Base-by-base conservation (phyloP, 2,888 invertebrate genomes). In the Papilio elwesi region DNA sequence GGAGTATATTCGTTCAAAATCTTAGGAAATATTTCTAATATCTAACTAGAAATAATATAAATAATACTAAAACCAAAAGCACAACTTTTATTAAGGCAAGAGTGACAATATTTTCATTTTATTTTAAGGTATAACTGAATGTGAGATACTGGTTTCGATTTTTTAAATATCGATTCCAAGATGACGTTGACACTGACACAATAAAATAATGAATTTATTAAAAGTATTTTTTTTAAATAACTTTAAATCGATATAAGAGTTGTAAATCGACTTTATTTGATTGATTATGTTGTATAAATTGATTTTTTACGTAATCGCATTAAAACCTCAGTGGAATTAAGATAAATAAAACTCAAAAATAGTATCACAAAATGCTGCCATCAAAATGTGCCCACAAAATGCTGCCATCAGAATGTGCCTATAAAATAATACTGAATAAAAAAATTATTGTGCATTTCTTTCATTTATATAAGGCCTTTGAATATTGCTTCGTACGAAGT, bases 381-480 rank as follows among this genome's bases (percentile, higher is more conserved):
- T 79, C 80, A 86, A 84, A 85, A 86, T 86, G 84, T 82, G 79
- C 76, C 77, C 70, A 76, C 85, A 89, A 85, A 87, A 84, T 81
- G 84, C 80, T 79, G 80, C 74, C 76, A 78, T 79, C 80, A 86
- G 84, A 85, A 86, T 86, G 84, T 82, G 79, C 76, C 77, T 70
- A 76, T 78, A 82, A 86, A 87, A 85, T 89, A 90, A 89, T 90
- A 90, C 87, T 89, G 88, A 83, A 78, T 78, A 73, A 83, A 78
- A 81, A 84, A 84, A 78, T n/a, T 80, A 82, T 81, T 85, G 82
- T 85, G 83, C 80, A 82, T 81, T 78, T 76, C 77, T 66, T 80
- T 71, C 76, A 78, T 83, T 26, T 63, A 53, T 9, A 85, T 88
- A 91, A 91, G 90, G 90, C 90, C 89, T 80, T 89, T 81, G 73